Evolutionary conservation across 2,797 vertebrate genomes (phyloP).

Genomic region (Fratercula arctica): DNA sequence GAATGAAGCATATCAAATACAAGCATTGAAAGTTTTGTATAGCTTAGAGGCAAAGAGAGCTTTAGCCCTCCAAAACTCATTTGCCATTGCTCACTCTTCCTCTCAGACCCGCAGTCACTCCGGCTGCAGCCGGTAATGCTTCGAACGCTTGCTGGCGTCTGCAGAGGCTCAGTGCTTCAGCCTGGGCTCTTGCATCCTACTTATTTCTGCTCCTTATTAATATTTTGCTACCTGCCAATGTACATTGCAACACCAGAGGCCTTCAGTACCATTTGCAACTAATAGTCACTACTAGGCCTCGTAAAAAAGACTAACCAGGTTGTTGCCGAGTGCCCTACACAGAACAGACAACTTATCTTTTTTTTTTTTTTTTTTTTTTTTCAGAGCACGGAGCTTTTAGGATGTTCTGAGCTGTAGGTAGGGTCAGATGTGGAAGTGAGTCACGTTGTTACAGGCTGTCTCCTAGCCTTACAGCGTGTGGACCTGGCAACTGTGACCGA

Average conservation of each 20-base stretch:
- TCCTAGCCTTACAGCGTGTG: background rate
- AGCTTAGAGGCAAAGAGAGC: background rate
- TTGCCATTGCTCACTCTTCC: background rate
- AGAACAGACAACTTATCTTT: background rate
- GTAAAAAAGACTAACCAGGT: background rate
- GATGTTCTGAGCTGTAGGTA: background rate
- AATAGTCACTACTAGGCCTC: background rate
- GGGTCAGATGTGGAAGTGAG: background rate
- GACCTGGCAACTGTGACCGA: background rate
- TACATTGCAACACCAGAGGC: background rate
- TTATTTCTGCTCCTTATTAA: background rate
- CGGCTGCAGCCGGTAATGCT: background rate
- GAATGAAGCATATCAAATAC: background rate
- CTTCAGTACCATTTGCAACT: background rate
- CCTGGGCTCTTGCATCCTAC: background rate
- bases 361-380: background rate
- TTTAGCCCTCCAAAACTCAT: background rate
- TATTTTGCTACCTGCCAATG: background rate
- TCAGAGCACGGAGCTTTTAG: background rate
- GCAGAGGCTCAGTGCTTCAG: background rate
- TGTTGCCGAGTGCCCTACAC: no score
- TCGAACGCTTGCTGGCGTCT: accelerated
- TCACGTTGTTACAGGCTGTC: background rate
- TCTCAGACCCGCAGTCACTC: background rate
- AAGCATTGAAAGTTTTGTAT: background rate